These are phyloP conservation scores for Pseudanteris insignis DNA, from an alignment of 2,888 invertebrate genomes.

Conservation along the genomic window DNA sequence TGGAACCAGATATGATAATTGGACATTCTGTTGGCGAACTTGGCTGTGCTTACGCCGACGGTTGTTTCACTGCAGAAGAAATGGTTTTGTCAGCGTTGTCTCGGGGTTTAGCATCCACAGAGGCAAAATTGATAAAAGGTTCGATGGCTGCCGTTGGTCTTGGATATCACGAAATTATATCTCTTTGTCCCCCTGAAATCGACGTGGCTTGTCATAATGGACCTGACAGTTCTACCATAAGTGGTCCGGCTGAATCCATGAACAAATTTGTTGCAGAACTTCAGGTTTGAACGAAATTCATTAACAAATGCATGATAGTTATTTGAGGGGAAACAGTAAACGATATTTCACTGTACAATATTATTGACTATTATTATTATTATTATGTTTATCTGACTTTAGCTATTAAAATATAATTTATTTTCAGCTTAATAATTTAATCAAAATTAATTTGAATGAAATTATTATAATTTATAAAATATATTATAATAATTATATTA, in stretches of 20 bases:
- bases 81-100: slow-evolving; percentile 58
- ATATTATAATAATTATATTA: no score
- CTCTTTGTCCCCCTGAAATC: slow-evolving; percentile 78
- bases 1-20: slow-evolving; percentile 77
- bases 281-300: no score
- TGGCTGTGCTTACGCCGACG: slow-evolving; percentile 95
- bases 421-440: no score
- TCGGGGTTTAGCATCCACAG: slow-evolving; percentile 56
- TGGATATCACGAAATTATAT: slow-evolving; percentile 71
- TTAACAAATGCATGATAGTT: not conserved
- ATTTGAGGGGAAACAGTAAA: no score
- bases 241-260: slow-evolving; percentile 82
- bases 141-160: slow-evolving; percentile 90
- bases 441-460: no score
- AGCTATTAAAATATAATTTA: no score
- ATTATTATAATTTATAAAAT: no score
- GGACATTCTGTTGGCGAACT: slow-evolving; percentile 96
- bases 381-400: no score
- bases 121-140: slow-evolving; percentile 70
- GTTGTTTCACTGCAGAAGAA: slow-evolving; percentile 75
- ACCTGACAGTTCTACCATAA: slow-evolving; percentile 87
- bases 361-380: no score
- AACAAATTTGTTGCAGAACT: no score
- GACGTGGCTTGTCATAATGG: slow-evolving; percentile 90
- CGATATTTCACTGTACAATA: no score